Evolutionary conservation across 1,140 invertebrate genomes (phyloP).

Genomic region (Paralvinella palmiformis): DNA sequence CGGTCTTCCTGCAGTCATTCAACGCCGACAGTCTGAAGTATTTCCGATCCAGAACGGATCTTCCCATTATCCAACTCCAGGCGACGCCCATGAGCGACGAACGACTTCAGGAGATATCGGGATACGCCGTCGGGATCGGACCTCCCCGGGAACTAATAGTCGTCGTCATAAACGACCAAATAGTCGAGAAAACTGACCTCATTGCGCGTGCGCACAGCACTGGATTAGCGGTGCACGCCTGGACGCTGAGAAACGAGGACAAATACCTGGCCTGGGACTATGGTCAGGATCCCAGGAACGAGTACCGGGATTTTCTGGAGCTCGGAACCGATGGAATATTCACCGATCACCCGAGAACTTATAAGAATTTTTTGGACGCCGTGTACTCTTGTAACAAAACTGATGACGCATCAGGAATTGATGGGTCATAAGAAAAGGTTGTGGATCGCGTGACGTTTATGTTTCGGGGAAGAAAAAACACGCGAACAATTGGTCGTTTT

Average conservation of each 20-base stretch:
- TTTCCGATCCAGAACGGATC: background rate
- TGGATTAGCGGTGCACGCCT: constrained; percentile 10
- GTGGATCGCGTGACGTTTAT: too few species aligned
- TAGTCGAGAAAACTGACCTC: background rate
- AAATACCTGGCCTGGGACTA: constrained; percentile 19
- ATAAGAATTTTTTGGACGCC: too few species aligned
- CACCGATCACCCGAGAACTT: constrained; percentile 16
- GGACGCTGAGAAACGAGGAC: constrained; percentile 19
- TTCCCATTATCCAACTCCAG: constrained; percentile 5
- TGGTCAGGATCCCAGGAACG: constrained; percentile 15
- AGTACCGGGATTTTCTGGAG: constrained; percentile 13
- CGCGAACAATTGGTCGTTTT: too few species aligned
- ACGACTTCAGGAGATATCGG: background rate
- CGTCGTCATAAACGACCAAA: background rate
- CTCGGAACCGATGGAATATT: constrained; percentile 16
- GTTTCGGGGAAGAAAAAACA: too few species aligned
- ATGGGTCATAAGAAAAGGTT: too few species aligned
- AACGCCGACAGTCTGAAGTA: constrained; percentile 13
- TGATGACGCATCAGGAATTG: too few species aligned
- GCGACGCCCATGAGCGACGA: background rate
- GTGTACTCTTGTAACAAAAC: too few species aligned
- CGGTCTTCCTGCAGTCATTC: constrained; percentile 18
- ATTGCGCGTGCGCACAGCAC: background rate
- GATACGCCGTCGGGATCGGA: background rate
- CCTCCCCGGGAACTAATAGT: background rate